phyloP scores from a whole-genome alignment of 2,113 vertebrate genomes.

The Brachypodius melanocephalos region DNA sequence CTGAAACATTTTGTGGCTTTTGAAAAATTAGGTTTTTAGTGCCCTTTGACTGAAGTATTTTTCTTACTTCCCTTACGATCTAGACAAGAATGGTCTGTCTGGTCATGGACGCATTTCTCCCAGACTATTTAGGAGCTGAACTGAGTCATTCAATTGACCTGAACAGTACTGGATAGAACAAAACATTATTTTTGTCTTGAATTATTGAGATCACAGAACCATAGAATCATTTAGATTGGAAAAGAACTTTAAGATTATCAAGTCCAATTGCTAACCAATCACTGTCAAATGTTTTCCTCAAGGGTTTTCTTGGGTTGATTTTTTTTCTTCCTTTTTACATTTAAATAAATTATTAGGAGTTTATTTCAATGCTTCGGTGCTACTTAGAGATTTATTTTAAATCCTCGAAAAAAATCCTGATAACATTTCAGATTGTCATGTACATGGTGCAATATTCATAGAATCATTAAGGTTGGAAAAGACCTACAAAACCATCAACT shows the following conservation, averaged over 20 bases:
- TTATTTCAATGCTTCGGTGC: background rate
- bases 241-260: background rate
- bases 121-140: background rate
- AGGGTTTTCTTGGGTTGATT: background rate
- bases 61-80: background rate
- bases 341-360: background rate
- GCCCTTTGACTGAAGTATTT: background rate
- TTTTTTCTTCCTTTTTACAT: background rate
- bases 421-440: background rate
- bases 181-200: background rate
- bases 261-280: background rate
- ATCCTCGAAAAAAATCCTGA: background rate
- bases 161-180: background rate
- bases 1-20: constrained; percentile 41
- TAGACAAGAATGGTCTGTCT: background rate
- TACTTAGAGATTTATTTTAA: background rate
- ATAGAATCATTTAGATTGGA: background rate
- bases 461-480: background rate
- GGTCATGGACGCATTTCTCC: background rate
- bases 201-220: background rate
- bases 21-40: constrained; percentile 44
- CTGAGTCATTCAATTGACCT: background rate
- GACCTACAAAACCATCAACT: background rate
- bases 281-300: background rate
- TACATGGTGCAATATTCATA: background rate